A percentile compares a stretch with the other conserved stretches of the same genome.
Conservation (phyloP, 1,140 invertebrate genomes). For the Euborellia annulipes region DNA sequence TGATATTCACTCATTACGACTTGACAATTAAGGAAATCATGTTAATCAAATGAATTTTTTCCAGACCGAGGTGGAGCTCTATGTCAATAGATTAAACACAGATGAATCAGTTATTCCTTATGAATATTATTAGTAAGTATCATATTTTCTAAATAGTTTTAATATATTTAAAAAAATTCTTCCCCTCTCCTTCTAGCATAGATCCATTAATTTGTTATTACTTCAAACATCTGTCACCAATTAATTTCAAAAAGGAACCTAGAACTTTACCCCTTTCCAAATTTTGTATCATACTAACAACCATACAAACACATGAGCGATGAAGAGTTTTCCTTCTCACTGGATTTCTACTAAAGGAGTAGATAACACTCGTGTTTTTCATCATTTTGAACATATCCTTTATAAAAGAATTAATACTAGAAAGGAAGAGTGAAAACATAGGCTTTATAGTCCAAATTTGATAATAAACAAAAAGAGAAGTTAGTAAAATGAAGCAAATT, state of each 20-base stretch:
- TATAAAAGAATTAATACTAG: too few relatives aligned
- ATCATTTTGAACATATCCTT: too few relatives aligned
- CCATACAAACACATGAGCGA: too few relatives aligned
- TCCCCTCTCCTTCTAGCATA: conserved; percentile 1
- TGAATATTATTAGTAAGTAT: conserved; percentile 80
- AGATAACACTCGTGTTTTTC: too few relatives aligned
- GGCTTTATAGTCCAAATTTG: too few relatives aligned
- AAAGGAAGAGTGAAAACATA: too few relatives aligned
- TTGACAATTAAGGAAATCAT: background rate
- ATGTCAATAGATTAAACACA: conserved; percentile 91
- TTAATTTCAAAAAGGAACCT: background rate
- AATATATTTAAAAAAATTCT: background rate
- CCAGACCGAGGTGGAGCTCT: conserved; percentile 71
- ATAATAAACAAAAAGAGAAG: too few relatives aligned
- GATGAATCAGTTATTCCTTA: conserved; percentile 94
- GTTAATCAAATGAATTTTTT: conserved; percentile 23
- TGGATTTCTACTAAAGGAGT: too few relatives aligned
- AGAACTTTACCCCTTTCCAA: background rate
- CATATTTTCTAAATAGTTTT: conserved; percentile 4
- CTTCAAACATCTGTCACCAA: background rate
- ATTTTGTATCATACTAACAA: background rate
- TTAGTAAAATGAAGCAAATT: too few relatives aligned
- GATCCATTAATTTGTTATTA: background rate
- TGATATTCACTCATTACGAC: too few relatives aligned
- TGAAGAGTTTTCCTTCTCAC: too few relatives aligned